Conservation (phyloP, 2,113 vertebrate genomes). For the Cromileptes altivelis region DNA sequence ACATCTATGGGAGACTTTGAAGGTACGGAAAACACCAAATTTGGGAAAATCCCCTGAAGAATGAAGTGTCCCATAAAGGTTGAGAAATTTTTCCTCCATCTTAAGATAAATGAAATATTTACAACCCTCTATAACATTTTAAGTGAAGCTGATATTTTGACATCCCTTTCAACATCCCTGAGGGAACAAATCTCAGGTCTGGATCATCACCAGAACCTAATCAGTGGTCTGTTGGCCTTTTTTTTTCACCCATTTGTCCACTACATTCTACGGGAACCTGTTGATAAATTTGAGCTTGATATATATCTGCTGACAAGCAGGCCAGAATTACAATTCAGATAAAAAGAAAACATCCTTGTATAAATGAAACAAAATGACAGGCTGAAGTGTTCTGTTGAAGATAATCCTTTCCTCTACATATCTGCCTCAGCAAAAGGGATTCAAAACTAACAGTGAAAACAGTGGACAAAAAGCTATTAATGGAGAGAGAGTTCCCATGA, state of each 20-base stretch:
- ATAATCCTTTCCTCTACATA: background rate
- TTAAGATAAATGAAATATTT: no score
- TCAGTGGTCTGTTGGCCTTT: background rate
- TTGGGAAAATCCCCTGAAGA: no score
- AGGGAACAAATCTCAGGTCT: conserved; percentile 2
- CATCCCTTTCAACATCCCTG: background rate
- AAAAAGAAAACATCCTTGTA: background rate
- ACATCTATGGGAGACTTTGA: no score
- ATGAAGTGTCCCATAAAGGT: no score
- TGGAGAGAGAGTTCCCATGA: conserved; percentile 38
- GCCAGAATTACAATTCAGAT: no score
- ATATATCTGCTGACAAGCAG: background rate
- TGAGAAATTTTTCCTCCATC: no score
- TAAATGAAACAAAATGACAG: background rate
- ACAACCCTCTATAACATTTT: no score
- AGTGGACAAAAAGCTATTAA: conserved; percentile 34
- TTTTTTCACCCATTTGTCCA: background rate
- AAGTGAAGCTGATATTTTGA: background rate
- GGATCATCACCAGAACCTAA: conserved; percentile 24
- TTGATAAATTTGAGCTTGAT: background rate
- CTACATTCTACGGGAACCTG: background rate
- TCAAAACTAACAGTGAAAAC: conserved; percentile 39
- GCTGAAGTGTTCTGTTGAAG: background rate
- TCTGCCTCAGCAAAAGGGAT: background rate
- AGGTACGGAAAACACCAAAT: no score